Evolutionary conservation across 2,888 invertebrate species (phyloP), one percentile per base, ranked within the genome.

Genomic region (Chloroclysta siterata): DNA sequence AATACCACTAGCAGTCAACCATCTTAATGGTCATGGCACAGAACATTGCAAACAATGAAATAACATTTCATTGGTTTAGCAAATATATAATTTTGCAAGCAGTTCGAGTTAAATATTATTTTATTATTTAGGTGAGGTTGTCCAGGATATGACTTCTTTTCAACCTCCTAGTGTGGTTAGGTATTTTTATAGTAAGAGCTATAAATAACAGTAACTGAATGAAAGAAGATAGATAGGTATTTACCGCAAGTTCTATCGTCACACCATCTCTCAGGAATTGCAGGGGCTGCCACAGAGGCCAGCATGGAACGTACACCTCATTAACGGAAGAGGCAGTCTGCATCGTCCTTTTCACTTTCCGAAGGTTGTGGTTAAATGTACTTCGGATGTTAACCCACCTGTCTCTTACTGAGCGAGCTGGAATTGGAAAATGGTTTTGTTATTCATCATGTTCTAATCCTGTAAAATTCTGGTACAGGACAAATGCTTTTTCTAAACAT

Each of bases 381-480:
- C 90, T 89, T 5, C 93, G 73, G 39, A 93, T 93, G 68, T 93
- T 91, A 7, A 92, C 92, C 92, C 93, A 92, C 15, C 91, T 81
- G 68, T 92, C 90, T 60, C 93, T 73, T 0, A 93, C 87, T 0
- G 90, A 87, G 1, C 91, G 82, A 17, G 93, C 93, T 93, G 78
- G 8, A 71, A 72, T 44, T 44, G 13, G 15, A 44, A 8, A 44
- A 15, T 3, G 36, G 3, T 42, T n/a, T 44, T 44, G 15, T 44
- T 44, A 44, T 15, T 39, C 36, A 36, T 36, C 2, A 8, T n/a
- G n/a, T n/a, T n/a, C n/a, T n/a, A n/a, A n/a, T n/a, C n/a, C n/a
- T n/a, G n/a, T n/a, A n/a, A n/a, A n/a, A n/a, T n/a, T n/a, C n/a
- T n/a, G n/a, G n/a, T n/a, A n/a, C n/a, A n/a, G n/a, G n/a, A n/a